Conservation (phyloP, 1,140 invertebrate genomes). For the Drosophila ogumai region DNA sequence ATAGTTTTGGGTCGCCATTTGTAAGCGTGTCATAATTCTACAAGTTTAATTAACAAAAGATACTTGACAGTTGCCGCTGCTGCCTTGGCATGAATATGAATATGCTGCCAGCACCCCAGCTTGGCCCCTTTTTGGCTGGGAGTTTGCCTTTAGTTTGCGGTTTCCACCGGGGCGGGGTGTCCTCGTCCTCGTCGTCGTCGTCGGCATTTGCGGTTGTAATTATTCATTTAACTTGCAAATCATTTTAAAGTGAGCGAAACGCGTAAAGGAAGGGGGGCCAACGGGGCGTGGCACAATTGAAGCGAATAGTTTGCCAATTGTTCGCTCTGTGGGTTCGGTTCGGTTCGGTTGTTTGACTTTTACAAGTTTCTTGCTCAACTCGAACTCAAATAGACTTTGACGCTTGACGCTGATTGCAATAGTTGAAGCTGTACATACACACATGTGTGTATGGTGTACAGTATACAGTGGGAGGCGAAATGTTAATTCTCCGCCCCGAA, state of each 20-base stretch:
- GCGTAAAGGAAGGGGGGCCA: background rate
- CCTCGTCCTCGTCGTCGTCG: conserved; percentile 31
- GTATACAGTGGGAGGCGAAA: conserved; percentile 27
- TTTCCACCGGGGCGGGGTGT: conserved; percentile 21
- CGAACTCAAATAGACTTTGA: conserved; percentile 81
- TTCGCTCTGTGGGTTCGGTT: conserved; percentile 43
- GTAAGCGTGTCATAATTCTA: conserved; percentile 78
- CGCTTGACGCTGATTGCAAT: conserved; percentile 81
- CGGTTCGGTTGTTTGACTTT: conserved; percentile 69
- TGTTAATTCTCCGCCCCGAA: conserved; percentile 7
- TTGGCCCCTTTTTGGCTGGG: conserved; percentile 1
- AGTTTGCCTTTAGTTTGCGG: conserved; percentile 42
- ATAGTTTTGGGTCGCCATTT: conserved; percentile 70
- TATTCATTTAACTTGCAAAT: conserved; percentile 83
- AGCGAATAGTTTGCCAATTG: conserved; percentile 79
- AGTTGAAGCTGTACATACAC: conserved; percentile 42
- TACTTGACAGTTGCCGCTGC: conserved; percentile 75
- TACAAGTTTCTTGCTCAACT: conserved; percentile 64
- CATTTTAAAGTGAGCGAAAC: conserved; percentile 60
- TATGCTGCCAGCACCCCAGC: conserved; percentile 39
- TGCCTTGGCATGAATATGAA: conserved; percentile 69
- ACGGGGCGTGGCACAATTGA: conserved; percentile 66
- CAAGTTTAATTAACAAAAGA: conserved; percentile 84
- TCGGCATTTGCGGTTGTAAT: conserved; percentile 72
- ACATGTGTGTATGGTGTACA: background rate